These are phyloP conservation scores for Tachyglossus aculeatus DNA, from an alignment of 2,797 vertebrate genomes.

Conservation along the genomic window DNA sequence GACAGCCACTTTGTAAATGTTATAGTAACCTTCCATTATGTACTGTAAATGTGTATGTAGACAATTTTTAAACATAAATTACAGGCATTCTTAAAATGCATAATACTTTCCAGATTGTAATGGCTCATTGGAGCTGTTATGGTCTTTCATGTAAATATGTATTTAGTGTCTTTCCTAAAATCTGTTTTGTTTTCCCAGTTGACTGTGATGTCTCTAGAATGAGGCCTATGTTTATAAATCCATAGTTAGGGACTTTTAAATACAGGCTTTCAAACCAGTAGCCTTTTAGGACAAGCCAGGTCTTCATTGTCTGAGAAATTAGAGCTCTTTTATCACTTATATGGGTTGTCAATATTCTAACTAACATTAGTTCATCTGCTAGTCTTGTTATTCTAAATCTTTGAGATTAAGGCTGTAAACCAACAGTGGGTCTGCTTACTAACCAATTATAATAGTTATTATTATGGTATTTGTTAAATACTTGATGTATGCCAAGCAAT, in stretches of 20 bases:
- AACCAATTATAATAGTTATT: too few relatives aligned
- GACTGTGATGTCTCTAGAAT: neutral
- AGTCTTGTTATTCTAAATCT: too few relatives aligned
- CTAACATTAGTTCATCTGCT: too few relatives aligned
- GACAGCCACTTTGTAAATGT: neutral
- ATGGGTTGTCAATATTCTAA: too few relatives aligned
- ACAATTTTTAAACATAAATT: slow-evolving; percentile 30
- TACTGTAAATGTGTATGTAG: neutral
- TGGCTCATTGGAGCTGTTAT: neutral
- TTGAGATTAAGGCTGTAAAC: too few relatives aligned
- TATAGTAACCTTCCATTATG: neutral
- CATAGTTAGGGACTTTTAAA: neutral
- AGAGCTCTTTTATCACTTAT: too few relatives aligned
- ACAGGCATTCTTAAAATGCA: slow-evolving; percentile 3
- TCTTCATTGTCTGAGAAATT: too few relatives aligned
- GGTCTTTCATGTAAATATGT: slow-evolving; percentile 1
- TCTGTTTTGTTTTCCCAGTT: slow-evolving; percentile 15
- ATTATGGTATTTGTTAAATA: too few relatives aligned
- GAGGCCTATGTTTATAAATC: neutral
- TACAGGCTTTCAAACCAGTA: neutral
- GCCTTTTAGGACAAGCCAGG: neutral
- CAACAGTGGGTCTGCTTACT: too few relatives aligned
- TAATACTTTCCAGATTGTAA: neutral
- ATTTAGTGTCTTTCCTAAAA: slow-evolving; percentile 16
- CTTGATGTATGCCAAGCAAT: too few relatives aligned